A percentile compares a stretch with the other conserved stretches of the same genome.
phyloP scores from a whole-genome alignment of 2,797 vertebrate species.

The Lagodon rhomboides region DNA sequence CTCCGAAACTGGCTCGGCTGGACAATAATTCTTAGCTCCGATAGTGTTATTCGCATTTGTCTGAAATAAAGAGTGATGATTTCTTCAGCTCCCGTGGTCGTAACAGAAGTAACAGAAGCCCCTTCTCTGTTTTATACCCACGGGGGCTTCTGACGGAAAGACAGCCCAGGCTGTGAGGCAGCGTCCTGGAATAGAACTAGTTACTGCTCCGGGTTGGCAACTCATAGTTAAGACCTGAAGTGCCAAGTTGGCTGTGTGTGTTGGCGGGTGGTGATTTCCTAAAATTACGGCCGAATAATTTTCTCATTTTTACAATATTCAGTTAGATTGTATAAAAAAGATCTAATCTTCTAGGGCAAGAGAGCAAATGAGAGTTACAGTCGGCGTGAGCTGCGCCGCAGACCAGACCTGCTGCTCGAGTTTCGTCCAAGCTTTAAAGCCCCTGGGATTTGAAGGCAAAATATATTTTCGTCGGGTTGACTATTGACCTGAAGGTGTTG shows the following conservation, averaged over 20 bases:
- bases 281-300: constrained; percentile 60
- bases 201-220: constrained; percentile 46
- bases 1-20: constrained; percentile 34
- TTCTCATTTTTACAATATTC: constrained; percentile 63
- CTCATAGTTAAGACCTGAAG: constrained; percentile 44
- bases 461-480: constrained; percentile 37
- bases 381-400: constrained; percentile 21
- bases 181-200: constrained; percentile 37
- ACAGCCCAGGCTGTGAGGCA: constrained; percentile 35
- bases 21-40: constrained; percentile 41
- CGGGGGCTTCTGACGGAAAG: constrained; percentile 35
- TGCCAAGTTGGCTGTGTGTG: constrained; percentile 35
- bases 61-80: constrained; percentile 62
- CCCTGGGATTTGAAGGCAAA: constrained; percentile 35
- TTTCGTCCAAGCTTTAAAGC: constrained; percentile 46
- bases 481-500: constrained; percentile 63
- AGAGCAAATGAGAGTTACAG: constrained; percentile 32
- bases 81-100: constrained; percentile 54
- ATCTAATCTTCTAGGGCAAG: constrained; percentile 37
- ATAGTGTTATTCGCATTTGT: constrained; percentile 68
- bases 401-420: constrained; percentile 18
- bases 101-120: constrained; percentile 72
- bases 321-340: constrained; percentile 44
- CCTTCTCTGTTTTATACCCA: constrained; percentile 21
- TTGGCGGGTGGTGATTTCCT: constrained; percentile 38